Evolutionary conservation across 2,113 vertebrate genomes (phyloP).

Genomic region (Fulmarus glacialis): DNA sequence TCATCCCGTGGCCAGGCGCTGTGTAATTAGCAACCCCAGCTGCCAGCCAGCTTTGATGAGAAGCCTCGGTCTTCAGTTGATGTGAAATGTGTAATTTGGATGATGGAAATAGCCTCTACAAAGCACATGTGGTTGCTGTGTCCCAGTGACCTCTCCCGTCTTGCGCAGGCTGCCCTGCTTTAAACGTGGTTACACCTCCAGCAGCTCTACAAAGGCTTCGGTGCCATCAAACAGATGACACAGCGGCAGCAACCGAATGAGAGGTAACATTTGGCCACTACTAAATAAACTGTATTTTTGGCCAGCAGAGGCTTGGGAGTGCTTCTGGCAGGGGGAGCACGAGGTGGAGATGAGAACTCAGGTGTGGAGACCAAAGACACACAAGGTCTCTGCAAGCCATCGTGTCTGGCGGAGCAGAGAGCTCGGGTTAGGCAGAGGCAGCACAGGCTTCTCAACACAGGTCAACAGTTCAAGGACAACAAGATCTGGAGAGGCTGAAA

Average conservation of each 20-base stretch:
- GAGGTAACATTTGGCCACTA: background rate
- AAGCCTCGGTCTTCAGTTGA: background rate
- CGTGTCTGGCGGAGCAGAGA: background rate
- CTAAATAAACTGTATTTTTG: background rate
- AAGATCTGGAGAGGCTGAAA: background rate
- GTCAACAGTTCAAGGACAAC: background rate
- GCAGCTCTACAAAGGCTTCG: background rate
- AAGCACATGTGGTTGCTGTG: conserved; percentile 21
- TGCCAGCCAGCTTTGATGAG: conserved; percentile 54
- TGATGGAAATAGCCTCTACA: conserved; percentile 66
- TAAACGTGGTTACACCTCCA: background rate
- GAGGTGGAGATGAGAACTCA: background rate
- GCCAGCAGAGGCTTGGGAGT: background rate
- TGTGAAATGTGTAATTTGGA: conserved; percentile 55
- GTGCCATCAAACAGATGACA: conserved; percentile 42
- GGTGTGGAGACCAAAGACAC: background rate
- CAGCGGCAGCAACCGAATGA: background rate
- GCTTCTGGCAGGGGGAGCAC: background rate
- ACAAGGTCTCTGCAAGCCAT: background rate
- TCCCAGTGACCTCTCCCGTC: background rate
- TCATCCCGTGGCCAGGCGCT: background rate
- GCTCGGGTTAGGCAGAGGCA: background rate
- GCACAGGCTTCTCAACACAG: background rate
- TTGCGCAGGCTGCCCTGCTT: background rate
- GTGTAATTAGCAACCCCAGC: conserved; percentile 18